These are phyloP conservation scores for Passerina amoena DNA, from an alignment of 2,113 vertebrate genomes.

Conservation along the genomic window DNA sequence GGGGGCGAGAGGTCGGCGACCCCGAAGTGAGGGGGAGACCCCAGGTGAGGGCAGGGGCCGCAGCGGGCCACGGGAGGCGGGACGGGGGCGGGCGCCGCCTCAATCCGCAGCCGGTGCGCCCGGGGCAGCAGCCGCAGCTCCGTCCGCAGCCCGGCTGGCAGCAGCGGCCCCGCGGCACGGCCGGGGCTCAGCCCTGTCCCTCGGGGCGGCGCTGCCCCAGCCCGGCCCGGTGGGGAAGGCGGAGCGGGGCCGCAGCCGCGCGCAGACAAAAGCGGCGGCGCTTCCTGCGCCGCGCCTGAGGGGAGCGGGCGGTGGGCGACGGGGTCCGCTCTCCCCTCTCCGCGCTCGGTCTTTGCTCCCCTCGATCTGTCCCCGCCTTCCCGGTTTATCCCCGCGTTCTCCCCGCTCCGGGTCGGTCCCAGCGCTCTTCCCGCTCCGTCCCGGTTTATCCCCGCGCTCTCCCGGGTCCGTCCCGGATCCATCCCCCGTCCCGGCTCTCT, in stretches of 20 bases:
- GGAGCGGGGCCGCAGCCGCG: constrained; percentile 12
- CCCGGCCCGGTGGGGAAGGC: constrained; percentile 26
- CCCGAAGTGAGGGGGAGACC: too few species aligned
- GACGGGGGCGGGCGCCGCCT: neutral
- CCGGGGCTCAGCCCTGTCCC: neutral
- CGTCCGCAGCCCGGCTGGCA: neutral
- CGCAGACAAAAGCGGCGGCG: constrained; percentile 47
- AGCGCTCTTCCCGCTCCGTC: too few species aligned
- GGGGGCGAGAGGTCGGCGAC: neutral
- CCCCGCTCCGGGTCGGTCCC: too few species aligned
- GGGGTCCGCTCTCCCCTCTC: neutral
- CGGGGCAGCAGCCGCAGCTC: neutral
- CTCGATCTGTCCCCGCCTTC: neutral
- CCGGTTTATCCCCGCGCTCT: neutral
- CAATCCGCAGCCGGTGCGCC: neutral
- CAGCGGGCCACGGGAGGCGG: constrained; percentile 14
- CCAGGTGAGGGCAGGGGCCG: neutral
- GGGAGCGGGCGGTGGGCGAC: neutral
- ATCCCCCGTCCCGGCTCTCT: neutral
- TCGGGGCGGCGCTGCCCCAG: constrained; percentile 21
- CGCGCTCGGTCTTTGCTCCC: neutral
- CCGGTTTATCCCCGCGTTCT: neutral
- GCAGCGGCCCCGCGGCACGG: neutral
- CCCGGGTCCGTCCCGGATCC: neutral
- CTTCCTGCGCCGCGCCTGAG: neutral